Percentiles rank a stretch among this genome's conserved stretches.
phyloP scores from a whole-genome alignment of 2,888 invertebrate genomes.

The Psylliodes chrysocephalus region DNA sequence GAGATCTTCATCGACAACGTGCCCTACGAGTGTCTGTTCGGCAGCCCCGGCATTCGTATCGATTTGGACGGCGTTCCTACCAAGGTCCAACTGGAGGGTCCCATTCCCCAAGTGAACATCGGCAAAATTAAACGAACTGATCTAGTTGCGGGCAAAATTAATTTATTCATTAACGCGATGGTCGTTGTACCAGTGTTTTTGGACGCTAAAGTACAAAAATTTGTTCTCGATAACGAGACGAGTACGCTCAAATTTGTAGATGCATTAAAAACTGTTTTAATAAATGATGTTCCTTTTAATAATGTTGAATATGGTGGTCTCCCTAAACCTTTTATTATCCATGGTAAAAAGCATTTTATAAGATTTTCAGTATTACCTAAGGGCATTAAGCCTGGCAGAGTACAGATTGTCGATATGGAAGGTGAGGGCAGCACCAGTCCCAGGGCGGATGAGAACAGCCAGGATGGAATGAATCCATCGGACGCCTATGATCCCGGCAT shows the following conservation, averaged over 20 bases:
- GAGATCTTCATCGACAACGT: constrained; percentile 90
- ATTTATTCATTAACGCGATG: constrained; percentile 83
- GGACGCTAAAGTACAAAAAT: constrained; percentile 85
- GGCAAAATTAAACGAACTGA: constrained; percentile 81
- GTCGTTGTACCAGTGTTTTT: constrained; percentile 83
- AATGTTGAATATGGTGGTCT: constrained; percentile 84
- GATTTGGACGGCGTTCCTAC: constrained; percentile 83
- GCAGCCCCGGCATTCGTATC: constrained; percentile 84
- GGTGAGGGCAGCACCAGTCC: constrained; percentile 59
- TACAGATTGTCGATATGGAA: constrained; percentile 79
- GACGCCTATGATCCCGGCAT: constrained; percentile 56
- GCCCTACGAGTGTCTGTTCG: constrained; percentile 93
- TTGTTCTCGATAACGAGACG: constrained; percentile 76
- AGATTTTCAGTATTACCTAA: constrained; percentile 82
- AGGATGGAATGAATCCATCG: constrained; percentile 36
- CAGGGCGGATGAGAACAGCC: constrained; percentile 52
- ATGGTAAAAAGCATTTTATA: constrained; percentile 82
- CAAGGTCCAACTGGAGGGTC: constrained; percentile 85
- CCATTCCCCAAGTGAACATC: constrained; percentile 93
- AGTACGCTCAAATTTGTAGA: constrained; percentile 85
- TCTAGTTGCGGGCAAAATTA: constrained; percentile 85
- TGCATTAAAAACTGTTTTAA: constrained; percentile 77
- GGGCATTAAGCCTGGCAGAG: constrained; percentile 76
- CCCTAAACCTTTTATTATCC: constrained; percentile 80
- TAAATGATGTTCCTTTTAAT: constrained; percentile 81